Conservation (phyloP, 1,140 invertebrate genomes). For the Episyrphus balteatus region DNA sequence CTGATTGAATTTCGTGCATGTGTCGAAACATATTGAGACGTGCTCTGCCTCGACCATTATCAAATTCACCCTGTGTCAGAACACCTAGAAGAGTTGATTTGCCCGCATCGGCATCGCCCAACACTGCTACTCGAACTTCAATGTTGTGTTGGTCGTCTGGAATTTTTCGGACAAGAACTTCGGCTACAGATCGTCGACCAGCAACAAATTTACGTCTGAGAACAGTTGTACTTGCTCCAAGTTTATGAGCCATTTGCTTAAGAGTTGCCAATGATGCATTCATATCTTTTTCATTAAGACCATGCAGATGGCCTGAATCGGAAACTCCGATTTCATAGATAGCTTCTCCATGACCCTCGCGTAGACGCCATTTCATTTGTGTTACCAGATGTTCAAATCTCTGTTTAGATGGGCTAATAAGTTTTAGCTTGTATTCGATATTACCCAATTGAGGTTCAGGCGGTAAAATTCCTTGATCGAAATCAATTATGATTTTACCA, state of each 20-base stretch:
- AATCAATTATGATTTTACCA: conserved; percentile 31
- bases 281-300: conserved; percentile 69
- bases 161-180: conserved; percentile 84
- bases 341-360: conserved; percentile 83
- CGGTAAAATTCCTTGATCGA: conserved; percentile 51
- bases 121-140: conserved; percentile 81
- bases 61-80: conserved; percentile 86
- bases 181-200: conserved; percentile 51
- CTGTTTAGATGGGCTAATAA: conserved; percentile 71
- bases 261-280: conserved; percentile 70
- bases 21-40: conserved; percentile 93
- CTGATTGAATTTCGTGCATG: conserved; percentile 92
- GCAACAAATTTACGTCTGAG: conserved; percentile 38
- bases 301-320: conserved; percentile 78
- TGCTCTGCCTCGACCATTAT: conserved; percentile 90
- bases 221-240: conserved; percentile 70
- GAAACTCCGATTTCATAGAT: conserved; percentile 95
- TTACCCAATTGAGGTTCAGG: conserved; percentile 85
- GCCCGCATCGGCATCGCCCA: conserved; percentile 87
- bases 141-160: conserved; percentile 85
- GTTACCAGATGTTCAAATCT: conserved; percentile 82
- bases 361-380: conserved; percentile 82
- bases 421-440: conserved; percentile 86
- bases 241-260: conserved; percentile 69
- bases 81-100: conserved; percentile 91